Conservation (phyloP, 23 tunicate genomes). For the Halocynthia aurantium region DNA sequence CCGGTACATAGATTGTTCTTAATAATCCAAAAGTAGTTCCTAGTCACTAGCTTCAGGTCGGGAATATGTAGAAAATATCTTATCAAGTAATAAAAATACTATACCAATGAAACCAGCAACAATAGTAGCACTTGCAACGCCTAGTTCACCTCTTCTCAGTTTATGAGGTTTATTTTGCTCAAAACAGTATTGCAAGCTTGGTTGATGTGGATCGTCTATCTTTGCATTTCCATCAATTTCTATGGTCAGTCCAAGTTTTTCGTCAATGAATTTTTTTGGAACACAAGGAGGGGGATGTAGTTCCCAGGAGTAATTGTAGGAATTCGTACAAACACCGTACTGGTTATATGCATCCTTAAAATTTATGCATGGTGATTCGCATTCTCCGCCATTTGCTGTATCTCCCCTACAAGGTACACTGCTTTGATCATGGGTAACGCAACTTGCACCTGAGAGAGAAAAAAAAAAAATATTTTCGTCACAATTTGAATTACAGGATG, state of each 20-base stretch:
- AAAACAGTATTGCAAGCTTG: too few relatives aligned
- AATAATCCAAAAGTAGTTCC: too few relatives aligned
- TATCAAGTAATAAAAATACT: too few relatives aligned
- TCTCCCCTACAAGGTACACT: too few relatives aligned
- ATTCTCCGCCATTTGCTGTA: background rate
- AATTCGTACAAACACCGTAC: slow-evolving; percentile 37
- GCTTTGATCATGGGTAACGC: background rate
- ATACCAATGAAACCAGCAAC: too few relatives aligned
- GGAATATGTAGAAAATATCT: too few relatives aligned
- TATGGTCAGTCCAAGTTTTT: background rate
- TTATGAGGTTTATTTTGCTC: too few relatives aligned
- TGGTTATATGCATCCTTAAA: slow-evolving; percentile 12
- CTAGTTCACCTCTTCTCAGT: too few relatives aligned
- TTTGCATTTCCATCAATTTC: slow-evolving; percentile 7
- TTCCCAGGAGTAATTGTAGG: slow-evolving; percentile 52
- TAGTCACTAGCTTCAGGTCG: too few relatives aligned
- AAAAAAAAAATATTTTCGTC: background rate
- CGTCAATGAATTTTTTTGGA: slow-evolving; percentile 37
- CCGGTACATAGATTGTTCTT: too few relatives aligned
- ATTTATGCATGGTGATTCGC: slow-evolving; percentile 73
- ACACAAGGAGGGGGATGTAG: slow-evolving; percentile 59
- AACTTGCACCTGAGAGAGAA: background rate
- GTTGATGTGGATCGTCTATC: background rate
- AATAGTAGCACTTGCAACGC: too few relatives aligned
- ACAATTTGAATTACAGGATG: slow-evolving; percentile 3